Evolutionary conservation across 2,888 invertebrate species (phyloP).

Genomic region (Lepidonotus clava): DNA sequence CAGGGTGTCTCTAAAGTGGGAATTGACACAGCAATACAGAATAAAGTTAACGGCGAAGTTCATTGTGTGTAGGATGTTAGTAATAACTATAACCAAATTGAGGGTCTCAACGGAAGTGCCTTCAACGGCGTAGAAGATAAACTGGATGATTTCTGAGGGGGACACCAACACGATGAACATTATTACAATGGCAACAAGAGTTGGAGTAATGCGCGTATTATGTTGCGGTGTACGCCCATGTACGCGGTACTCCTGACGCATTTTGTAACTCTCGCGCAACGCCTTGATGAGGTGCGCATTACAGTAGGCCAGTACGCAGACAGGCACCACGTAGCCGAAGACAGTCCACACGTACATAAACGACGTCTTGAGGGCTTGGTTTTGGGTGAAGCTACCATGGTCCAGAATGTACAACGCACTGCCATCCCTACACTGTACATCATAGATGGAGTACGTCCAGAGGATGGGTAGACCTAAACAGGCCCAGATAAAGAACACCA

Average conservation of each 20-base stretch:
- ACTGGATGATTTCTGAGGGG: constrained; percentile 77
- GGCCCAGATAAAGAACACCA: constrained; percentile 60
- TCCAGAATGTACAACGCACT: constrained; percentile 57
- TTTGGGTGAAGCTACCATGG: constrained; percentile 56
- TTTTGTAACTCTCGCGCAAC: constrained; percentile 57
- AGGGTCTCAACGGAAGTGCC: constrained; percentile 52
- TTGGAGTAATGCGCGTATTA: constrained; percentile 72
- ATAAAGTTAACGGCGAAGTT: constrained; percentile 69
- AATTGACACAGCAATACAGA: constrained; percentile 66
- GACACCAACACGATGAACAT: constrained; percentile 77
- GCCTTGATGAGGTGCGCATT: constrained; percentile 74
- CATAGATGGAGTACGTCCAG: constrained; percentile 55
- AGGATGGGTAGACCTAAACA: constrained; percentile 58
- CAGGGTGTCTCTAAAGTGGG: constrained; percentile 63
- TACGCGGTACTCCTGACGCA: constrained; percentile 61
- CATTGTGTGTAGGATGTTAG: constrained; percentile 62
- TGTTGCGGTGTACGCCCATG: constrained; percentile 53
- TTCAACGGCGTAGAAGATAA: constrained; percentile 64
- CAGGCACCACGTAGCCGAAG: constrained; percentile 76
- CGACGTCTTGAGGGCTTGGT: constrained; percentile 50
- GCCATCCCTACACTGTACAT: not conserved
- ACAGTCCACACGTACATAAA: constrained; percentile 71
- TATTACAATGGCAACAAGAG: constrained; percentile 76
- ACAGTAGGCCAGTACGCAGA: constrained; percentile 74
- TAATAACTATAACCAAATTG: constrained; percentile 57